A percentile compares a stretch with the other conserved stretches of the same genome.
phyloP scores from a whole-genome alignment of 2,113 vertebrate genomes.

The Turnix velox region DNA sequence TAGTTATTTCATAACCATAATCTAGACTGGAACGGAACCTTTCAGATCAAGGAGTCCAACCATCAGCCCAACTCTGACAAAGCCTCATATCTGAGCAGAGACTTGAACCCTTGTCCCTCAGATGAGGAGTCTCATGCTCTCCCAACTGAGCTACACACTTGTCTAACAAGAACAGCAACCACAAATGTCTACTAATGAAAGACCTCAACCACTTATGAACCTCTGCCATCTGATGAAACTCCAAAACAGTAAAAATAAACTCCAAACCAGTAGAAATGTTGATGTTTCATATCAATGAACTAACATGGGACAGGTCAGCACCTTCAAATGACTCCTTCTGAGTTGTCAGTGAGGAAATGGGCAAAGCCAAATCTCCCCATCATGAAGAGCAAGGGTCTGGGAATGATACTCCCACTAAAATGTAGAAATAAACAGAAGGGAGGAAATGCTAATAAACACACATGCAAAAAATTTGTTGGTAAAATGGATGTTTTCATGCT shows the following conservation, averaged over 20 bases:
- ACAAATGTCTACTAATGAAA: constrained; percentile 61
- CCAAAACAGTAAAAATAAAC: constrained; percentile 48
- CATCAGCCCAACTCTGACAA: too few species aligned
- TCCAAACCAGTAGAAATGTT: constrained; percentile 50
- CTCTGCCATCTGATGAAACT: constrained; percentile 48
- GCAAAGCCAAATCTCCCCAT: constrained; percentile 69
- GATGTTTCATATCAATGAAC: constrained; percentile 68
- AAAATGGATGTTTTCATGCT: constrained; percentile 33
- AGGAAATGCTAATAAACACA: constrained; percentile 40
- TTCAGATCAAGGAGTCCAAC: too few species aligned
- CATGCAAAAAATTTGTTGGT: not conserved
- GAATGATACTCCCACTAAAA: constrained; percentile 13
- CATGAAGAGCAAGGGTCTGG: constrained; percentile 41
- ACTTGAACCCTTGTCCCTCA: too few species aligned
- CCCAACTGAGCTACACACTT: too few species aligned
- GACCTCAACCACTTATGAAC: constrained; percentile 43
- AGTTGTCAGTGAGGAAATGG: constrained; percentile 69
- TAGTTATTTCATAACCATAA: too few species aligned
- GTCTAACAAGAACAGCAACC: constrained; percentile 74
- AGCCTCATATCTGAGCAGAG: too few species aligned
- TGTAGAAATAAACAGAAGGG: not conserved
- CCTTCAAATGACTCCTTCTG: constrained; percentile 66
- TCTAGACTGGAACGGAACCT: too few species aligned
- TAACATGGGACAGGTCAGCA: constrained; percentile 68
- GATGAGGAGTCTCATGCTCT: too few species aligned